These are phyloP conservation scores for Catocala sponsa DNA, from an alignment of 2,888 invertebrate genomes.

Conservation along the genomic window DNA sequence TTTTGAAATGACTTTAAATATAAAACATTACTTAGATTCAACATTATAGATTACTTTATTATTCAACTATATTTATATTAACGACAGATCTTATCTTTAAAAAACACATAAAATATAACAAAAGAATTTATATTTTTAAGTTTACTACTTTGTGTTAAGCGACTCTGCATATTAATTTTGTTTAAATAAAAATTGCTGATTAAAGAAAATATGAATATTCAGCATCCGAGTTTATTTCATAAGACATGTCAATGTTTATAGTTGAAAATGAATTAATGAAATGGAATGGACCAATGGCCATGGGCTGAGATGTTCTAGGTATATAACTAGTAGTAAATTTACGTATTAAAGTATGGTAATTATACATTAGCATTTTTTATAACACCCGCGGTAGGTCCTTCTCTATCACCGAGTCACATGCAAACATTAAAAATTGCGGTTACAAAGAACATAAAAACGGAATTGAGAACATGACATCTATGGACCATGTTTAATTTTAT, in stretches of 20 bases:
- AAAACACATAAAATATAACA: slow-evolving; percentile 33
- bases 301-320: neutral
- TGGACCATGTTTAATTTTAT: too few species aligned
- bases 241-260: slow-evolving; percentile 14
- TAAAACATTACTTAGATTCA: slow-evolving; percentile 22
- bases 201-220: slow-evolving; percentile 26
- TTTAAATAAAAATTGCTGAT: slow-evolving; percentile 19
- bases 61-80: slow-evolving; percentile 17
- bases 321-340: too few species aligned
- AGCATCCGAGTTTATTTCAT: slow-evolving; percentile 6
- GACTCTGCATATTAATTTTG: slow-evolving; percentile 30
- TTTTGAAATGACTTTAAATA: slow-evolving; percentile 16
- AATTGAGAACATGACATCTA: too few species aligned
- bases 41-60: slow-evolving; percentile 13
- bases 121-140: slow-evolving; percentile 27
- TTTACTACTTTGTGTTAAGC: slow-evolving; percentile 23
- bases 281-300: neutral
- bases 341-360: too few species aligned
- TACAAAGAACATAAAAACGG: too few species aligned
- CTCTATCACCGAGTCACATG: too few species aligned
- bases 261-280: slow-evolving; percentile 1
- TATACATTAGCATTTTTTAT: too few species aligned
- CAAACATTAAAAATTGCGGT: too few species aligned
- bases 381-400: too few species aligned
- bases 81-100: slow-evolving; percentile 26